These are phyloP conservation scores for Meles meles DNA, from an alignment of 2,113 vertebrate species.

Conservation along the genomic window DNA sequence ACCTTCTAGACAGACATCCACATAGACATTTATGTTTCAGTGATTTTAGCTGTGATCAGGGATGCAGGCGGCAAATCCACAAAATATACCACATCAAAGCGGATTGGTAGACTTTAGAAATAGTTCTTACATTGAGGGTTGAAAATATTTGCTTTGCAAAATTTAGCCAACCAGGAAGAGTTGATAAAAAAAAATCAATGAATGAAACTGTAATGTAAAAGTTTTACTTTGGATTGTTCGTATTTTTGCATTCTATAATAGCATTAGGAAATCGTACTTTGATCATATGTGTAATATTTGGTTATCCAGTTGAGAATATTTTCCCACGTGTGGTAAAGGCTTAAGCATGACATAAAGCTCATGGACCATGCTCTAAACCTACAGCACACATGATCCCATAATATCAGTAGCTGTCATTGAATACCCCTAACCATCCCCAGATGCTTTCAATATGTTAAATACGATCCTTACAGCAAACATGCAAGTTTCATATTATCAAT, in stretches of 20 bases:
- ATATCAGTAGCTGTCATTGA: conserved; percentile 37
- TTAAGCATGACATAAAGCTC: conserved; percentile 34
- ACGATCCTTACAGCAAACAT: neutral
- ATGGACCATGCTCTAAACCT: conserved; percentile 5
- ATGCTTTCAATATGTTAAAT: conserved; percentile 55
- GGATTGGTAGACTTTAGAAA: neutral
- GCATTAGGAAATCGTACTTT: neutral
- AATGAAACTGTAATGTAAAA: neutral
- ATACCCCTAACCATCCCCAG: conserved; percentile 12
- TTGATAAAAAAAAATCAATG: neutral
- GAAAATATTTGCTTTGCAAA: conserved; percentile 7
- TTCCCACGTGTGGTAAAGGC: conserved; percentile 41
- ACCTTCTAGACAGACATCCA: neutral
- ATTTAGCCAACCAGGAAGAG: neutral
- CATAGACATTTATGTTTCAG: neutral
- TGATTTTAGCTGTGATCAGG: neutral
- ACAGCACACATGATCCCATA: conserved; percentile 30
- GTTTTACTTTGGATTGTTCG: conserved; percentile 2
- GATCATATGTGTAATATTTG: neutral
- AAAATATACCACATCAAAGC: neutral
- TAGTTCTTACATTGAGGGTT: neutral
- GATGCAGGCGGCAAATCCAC: neutral
- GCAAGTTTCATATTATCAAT: neutral
- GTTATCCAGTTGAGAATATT: conserved; percentile 27
- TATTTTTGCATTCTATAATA: neutral